Evolutionary conservation across 2,113 vertebrate species (phyloP).

Genomic region (Forbesichthys agassizii): DNA sequence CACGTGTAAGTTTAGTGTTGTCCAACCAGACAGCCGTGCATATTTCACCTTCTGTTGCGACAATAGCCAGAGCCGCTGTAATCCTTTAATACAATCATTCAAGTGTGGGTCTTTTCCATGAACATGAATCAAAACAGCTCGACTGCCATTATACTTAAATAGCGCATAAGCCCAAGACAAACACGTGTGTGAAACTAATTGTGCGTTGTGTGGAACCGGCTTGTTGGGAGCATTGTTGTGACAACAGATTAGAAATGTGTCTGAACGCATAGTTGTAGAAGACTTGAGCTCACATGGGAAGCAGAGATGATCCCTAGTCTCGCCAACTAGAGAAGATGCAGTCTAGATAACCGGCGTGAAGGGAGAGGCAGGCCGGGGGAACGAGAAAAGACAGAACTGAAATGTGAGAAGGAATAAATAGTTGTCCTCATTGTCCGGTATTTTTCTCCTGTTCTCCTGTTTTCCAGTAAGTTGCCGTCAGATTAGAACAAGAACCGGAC

Average conservation of each 20-base stretch:
- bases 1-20: slow-evolving; percentile 36
- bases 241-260: slow-evolving; percentile 67
- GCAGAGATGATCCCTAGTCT: slow-evolving; percentile 52
- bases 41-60: slow-evolving; percentile 55
- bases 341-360: slow-evolving; percentile 3
- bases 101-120: slow-evolving; percentile 52
- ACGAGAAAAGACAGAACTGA: not conserved
- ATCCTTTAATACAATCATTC: slow-evolving; percentile 63
- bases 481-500: slow-evolving; percentile 14
- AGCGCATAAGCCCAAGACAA: slow-evolving; percentile 58
- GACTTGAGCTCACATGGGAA: slow-evolving; percentile 49
- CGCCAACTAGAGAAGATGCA: slow-evolving; percentile 33
- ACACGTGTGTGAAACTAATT: slow-evolving; percentile 64
- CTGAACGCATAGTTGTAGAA: slow-evolving; percentile 46
- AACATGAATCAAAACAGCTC: slow-evolving; percentile 59
- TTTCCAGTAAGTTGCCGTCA: slow-evolving; percentile 2
- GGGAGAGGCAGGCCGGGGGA: not conserved
- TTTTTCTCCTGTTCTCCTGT: slow-evolving; percentile 7
- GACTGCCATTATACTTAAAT: slow-evolving; percentile 62
- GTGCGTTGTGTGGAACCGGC: slow-evolving; percentile 36
- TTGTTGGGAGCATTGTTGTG: slow-evolving; percentile 54
- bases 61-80: slow-evolving; percentile 48
- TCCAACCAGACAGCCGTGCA: slow-evolving; percentile 52
- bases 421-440: not conserved
- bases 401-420: not conserved